Percentiles rank a stretch among this genome's conserved stretches.
Evolutionary conservation across 35 echinoderm and acorn worm genomes (phyloP).

Genomic region (Apostichopus parvimensis): DNA sequence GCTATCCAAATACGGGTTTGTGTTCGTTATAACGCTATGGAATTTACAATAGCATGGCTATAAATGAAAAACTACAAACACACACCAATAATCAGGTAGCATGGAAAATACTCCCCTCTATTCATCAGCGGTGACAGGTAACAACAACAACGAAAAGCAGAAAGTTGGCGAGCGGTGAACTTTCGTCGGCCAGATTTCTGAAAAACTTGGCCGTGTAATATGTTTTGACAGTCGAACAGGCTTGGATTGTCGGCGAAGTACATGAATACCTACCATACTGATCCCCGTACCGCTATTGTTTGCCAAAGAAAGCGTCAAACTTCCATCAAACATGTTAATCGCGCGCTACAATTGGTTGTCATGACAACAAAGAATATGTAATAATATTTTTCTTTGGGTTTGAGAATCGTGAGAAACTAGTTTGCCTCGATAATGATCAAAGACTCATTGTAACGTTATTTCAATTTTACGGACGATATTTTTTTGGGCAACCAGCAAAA

Average conservation of each 20-base stretch:
- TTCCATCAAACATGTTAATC: constrained; percentile 1
- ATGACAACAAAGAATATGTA: constrained; percentile 40
- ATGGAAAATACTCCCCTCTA: background rate
- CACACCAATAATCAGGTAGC: background rate
- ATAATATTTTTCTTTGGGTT: constrained; percentile 37
- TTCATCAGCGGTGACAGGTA: background rate
- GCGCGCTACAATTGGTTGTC: background rate
- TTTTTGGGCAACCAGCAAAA: background rate
- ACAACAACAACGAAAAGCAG: background rate
- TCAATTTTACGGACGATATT: background rate
- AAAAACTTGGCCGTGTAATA: background rate
- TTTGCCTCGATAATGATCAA: constrained; percentile 3
- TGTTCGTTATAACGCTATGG: background rate
- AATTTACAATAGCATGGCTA: too few relatives aligned
- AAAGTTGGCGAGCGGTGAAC: background rate
- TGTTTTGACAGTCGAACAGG: background rate
- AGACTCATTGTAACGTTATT: constrained; percentile 5
- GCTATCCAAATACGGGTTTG: constrained; percentile 28
- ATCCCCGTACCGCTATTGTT: background rate
- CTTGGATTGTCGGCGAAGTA: background rate
- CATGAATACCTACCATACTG: background rate
- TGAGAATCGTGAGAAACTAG: constrained; percentile 42
- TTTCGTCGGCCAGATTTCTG: background rate
- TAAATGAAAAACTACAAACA: background rate
- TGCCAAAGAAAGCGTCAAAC: background rate